Evolutionary conservation across 2,888 invertebrate species (phyloP), one percentile per base, ranked within the genome.

Genomic region (Hirtodrosophila confusa): DNA sequence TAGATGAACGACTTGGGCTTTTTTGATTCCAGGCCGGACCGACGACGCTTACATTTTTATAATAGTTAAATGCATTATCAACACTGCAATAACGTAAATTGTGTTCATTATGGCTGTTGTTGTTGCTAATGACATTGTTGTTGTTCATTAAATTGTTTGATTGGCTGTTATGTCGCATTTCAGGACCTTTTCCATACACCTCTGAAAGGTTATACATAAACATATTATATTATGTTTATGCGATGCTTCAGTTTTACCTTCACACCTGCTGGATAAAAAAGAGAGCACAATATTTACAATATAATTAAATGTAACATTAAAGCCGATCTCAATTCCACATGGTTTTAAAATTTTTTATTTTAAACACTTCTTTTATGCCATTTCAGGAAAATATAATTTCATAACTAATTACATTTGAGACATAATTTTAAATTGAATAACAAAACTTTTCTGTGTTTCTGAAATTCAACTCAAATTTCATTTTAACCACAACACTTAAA

Each of bases 61-160:
- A 86, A 41, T 73, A 86, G 43, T 72, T 82, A 48, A 85, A 66
- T 66, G 79, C 80, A 70, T 73, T 86, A 54, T 83, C 86, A 47
- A 50, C 70, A 60, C 56, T 68, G 44, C 56, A 62, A 35, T 63
- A 79, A 24, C 79, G 75, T 39, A 61, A 11, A 24, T 58, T 44
- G 17, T 56, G 56, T 7, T 58, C 60, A 41, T 51, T 64, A 11
- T 70, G 64, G 37, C 43, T 51, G 12, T 55, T 66, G 33, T 41
- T 65, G 29, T 39, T 61, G 31, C 49, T 53, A 33, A 47, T 57
- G 9, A 37, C 57, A 33, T 51, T 65, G 48, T 66, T 67, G 50
- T 69, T 54, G 36, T 57, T 77, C 27, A 37, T 69, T 36, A 41
- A 62, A 40, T 63, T 79, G 45, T 58, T 75, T 39, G 53, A 50